These are phyloP conservation scores for Montipora cactus DNA, from an alignment of 64 coral and sea anemone species.

Conservation along the genomic window DNA sequence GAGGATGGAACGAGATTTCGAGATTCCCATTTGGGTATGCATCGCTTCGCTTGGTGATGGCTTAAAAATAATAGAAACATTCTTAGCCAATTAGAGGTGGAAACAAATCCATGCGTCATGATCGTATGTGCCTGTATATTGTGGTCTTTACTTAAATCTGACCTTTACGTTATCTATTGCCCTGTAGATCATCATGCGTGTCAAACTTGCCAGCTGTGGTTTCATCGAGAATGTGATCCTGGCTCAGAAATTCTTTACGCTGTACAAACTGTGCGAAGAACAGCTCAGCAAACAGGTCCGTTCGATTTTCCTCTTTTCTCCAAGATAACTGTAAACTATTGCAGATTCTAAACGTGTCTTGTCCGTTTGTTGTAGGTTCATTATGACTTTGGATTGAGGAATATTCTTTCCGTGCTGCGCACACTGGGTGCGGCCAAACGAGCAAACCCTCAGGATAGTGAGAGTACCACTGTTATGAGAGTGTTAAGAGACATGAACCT, in stretches of 20 bases:
- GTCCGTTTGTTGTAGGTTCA: constrained; percentile 61
- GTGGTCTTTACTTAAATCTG: not conserved
- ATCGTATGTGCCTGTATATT: too few species aligned
- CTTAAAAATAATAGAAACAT: too few species aligned
- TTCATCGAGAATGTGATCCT: constrained; percentile 96
- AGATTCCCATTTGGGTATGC: too few species aligned
- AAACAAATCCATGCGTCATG: too few species aligned
- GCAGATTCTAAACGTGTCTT: not conserved
- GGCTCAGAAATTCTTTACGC: constrained; percentile 94
- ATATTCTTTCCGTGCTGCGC: constrained; percentile 90
- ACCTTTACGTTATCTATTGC: not conserved
- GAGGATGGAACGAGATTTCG: too few species aligned
- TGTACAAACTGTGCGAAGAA: constrained; percentile 97
- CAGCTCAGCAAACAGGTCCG: constrained; percentile 92
- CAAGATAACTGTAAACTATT: not conserved
- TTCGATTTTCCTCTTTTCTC: not conserved
- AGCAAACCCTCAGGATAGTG: constrained; percentile 95
- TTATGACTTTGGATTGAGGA: constrained; percentile 96
- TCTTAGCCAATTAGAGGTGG: too few species aligned
- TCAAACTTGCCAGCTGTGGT: constrained; percentile 95
- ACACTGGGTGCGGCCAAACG: constrained; percentile 94
- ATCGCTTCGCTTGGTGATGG: too few species aligned
- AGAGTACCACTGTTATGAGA: constrained; percentile 91
- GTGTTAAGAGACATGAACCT: constrained; percentile 94
- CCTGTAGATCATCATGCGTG: constrained; percentile 93